These are phyloP conservation scores for Acronicta aceris DNA, from an alignment of 2,888 invertebrate species.

Conservation along the genomic window DNA sequence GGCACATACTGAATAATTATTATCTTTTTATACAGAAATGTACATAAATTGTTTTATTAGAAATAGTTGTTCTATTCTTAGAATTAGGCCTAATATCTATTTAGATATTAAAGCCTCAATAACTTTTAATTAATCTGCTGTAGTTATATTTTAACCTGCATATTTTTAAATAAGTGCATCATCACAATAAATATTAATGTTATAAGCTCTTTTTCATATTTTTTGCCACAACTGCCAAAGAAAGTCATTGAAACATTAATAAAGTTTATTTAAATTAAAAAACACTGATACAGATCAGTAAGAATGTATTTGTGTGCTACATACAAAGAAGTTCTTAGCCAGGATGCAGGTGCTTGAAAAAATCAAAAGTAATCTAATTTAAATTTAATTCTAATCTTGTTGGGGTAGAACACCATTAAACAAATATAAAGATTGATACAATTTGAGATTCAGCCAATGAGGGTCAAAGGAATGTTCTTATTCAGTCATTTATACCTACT, in stretches of 20 bases:
- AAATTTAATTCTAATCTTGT: no score
- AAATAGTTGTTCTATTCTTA: conserved; percentile 30
- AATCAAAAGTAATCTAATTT: no score
- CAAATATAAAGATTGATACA: neutral
- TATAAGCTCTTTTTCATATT: conserved; percentile 8
- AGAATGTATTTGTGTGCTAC: neutral
- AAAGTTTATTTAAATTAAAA: conserved; percentile 44
- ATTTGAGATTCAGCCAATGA: conserved; percentile 38
- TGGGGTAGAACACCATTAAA: no score
- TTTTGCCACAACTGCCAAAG: conserved; percentile 3
- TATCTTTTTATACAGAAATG: conserved; percentile 49
- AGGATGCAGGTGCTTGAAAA: no score
- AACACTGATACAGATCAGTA: conserved; percentile 19
- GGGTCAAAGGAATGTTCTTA: conserved; percentile 57
- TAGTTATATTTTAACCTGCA: conserved; percentile 32
- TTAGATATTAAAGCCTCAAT: conserved; percentile 25
- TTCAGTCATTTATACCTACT: conserved; percentile 53
- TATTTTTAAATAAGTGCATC: conserved; percentile 35
- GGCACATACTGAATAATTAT: conserved; percentile 20
- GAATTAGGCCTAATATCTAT: conserved; percentile 18
- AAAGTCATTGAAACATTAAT: conserved; percentile 16
- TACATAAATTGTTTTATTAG: conserved; percentile 31
- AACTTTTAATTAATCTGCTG: conserved; percentile 30
- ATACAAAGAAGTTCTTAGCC: no score
- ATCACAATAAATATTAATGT: conserved; percentile 52